Evolutionary conservation across 2,797 vertebrate genomes (phyloP).

Genomic region (Poecilia wingei): DNA sequence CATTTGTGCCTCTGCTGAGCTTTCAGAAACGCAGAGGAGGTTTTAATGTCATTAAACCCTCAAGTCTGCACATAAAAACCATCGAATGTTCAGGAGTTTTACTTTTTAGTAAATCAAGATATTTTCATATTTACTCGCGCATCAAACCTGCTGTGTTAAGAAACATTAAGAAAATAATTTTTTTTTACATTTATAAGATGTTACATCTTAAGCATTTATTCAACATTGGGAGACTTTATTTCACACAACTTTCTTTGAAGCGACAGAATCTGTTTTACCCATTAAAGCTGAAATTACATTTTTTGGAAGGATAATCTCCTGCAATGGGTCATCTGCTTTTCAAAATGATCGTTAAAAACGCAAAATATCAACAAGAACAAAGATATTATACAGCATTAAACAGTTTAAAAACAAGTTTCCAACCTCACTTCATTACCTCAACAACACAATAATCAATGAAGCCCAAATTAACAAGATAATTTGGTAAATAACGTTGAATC

Average conservation of each 20-base stretch:
- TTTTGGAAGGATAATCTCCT: not conserved
- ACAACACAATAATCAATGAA: not conserved
- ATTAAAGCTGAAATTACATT: not conserved
- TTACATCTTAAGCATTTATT: not conserved
- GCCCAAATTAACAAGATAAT: not conserved
- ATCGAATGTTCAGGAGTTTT: not conserved
- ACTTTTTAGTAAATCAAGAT: not conserved
- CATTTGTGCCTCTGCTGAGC: slow-evolving; percentile 3
- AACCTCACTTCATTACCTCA: not conserved
- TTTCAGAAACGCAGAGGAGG: slow-evolving; percentile 8
- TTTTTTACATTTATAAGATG: not conserved
- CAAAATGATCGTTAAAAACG: not conserved
- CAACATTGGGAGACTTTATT: not conserved
- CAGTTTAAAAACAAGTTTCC: not conserved
- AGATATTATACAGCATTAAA: not conserved
- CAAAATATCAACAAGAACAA: not conserved
- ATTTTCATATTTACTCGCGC: not conserved
- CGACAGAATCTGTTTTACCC: not conserved
- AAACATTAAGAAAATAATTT: not conserved
- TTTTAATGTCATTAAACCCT: slow-evolving; percentile 9
- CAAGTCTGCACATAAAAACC: not conserved
- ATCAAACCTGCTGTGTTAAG: not conserved
- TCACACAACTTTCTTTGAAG: not conserved
- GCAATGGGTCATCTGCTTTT: not conserved
- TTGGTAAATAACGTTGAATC: not conserved